phyloP scores from a whole-genome alignment of 2,888 invertebrate genomes.

The Acrocyrtus sp. region DNA sequence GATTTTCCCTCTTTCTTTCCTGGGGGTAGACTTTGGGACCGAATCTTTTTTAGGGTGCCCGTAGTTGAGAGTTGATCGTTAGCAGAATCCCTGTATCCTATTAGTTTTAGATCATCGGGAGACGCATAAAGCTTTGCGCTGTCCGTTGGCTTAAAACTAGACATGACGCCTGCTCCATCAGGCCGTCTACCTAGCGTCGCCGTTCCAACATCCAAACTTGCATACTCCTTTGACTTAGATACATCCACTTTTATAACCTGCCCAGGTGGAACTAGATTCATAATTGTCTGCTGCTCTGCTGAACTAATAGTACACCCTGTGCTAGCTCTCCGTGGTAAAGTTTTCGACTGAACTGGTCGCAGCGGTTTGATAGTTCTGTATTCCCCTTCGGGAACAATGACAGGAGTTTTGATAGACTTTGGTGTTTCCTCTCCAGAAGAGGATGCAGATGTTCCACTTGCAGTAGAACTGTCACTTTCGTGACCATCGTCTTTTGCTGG shows the following conservation, averaged over 20 bases:
- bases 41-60: constrained; percentile 61
- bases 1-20: constrained; percentile 65
- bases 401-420: constrained; percentile 54
- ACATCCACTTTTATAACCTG: constrained; percentile 74
- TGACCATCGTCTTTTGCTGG: constrained; percentile 63
- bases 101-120: constrained; percentile 83
- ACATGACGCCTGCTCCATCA: constrained; percentile 71
- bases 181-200: constrained; percentile 41
- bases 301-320: constrained; percentile 63
- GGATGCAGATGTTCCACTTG: constrained; percentile 38
- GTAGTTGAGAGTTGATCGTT: constrained; percentile 29
- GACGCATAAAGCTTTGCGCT: constrained; percentile 89
- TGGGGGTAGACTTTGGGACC: constrained; percentile 64
- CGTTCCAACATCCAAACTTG: constrained; percentile 64
- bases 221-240: constrained; percentile 66
- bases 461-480: constrained; percentile 64
- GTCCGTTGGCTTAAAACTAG: constrained; percentile 89
- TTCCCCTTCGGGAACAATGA: constrained; percentile 60
- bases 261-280: constrained; percentile 62
- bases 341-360: constrained; percentile 63
- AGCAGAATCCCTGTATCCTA: constrained; percentile 69
- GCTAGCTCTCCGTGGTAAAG: constrained; percentile 60
- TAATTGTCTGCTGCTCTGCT: constrained; percentile 63
- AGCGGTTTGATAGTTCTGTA: constrained; percentile 63
- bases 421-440: constrained; percentile 57